phyloP scores from a whole-genome alignment of 2,888 invertebrate species.

The Eupithecia insigniata region DNA sequence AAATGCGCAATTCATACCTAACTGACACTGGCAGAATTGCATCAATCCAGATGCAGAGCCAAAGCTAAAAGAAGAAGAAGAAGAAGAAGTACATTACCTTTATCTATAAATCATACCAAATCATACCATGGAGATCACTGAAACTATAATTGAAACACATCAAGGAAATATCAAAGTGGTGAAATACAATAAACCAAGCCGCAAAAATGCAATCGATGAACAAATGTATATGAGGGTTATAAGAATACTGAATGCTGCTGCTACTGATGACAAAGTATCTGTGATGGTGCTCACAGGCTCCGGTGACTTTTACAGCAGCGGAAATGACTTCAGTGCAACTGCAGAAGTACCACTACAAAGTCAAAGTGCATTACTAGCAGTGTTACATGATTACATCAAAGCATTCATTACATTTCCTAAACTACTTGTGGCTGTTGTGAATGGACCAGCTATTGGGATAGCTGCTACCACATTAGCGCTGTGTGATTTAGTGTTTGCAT shows the following conservation, averaged over 20 bases:
- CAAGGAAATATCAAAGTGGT: constrained; percentile 77
- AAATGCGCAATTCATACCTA: too few species aligned
- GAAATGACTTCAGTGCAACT: constrained; percentile 57
- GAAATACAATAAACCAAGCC: constrained; percentile 89
- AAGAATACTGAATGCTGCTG: constrained; percentile 87
- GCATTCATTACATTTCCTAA: constrained; percentile 95
- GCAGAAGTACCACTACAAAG: background rate
- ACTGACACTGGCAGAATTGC: too few species aligned
- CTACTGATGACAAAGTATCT: constrained; percentile 86
- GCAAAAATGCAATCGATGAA: constrained; percentile 90
- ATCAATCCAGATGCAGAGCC: too few species aligned
- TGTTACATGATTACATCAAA: constrained; percentile 86
- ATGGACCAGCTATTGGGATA: constrained; percentile 97
- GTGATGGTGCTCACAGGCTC: constrained; percentile 91
- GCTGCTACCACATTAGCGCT: constrained; percentile 92
- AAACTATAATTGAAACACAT: constrained; percentile 60
- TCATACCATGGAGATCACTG: constrained; percentile 24
- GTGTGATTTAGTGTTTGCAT: constrained; percentile 94
- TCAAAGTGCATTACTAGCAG: constrained; percentile 39
- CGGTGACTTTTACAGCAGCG: constrained; percentile 93
- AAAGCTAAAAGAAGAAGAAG: too few species aligned
- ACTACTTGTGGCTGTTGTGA: constrained; percentile 92
- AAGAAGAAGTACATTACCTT: too few species aligned
- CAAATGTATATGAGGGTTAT: constrained; percentile 88
- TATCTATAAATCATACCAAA: too few species aligned